These are phyloP conservation scores for Netelia fuscicornis DNA, from an alignment of 2,888 invertebrate species.

Conservation along the genomic window DNA sequence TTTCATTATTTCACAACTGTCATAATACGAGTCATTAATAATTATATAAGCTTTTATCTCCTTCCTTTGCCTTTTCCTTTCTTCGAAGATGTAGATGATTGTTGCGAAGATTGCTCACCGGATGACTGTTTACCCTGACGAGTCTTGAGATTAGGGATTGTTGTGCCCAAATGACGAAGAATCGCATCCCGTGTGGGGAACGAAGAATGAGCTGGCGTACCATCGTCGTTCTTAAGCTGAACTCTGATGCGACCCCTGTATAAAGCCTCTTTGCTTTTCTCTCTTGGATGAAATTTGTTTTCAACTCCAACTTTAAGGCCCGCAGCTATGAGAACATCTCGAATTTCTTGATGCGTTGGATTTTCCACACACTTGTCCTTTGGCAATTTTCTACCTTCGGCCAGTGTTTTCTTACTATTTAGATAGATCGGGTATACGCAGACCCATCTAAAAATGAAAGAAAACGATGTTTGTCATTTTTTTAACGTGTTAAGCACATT, in stretches of 20 bases:
- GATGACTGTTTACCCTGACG: constrained; percentile 87
- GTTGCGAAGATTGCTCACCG: constrained; percentile 81
- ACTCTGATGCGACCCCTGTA: constrained; percentile 96
- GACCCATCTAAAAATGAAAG: constrained; percentile 90
- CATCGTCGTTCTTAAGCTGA: constrained; percentile 96
- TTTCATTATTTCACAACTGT: constrained; percentile 4
- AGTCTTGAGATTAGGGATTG: constrained; percentile 96
- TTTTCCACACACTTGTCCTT: constrained; percentile 96
- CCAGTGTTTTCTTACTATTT: constrained; percentile 96
- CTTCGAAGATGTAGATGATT: constrained; percentile 78
- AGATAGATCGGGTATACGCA: constrained; percentile 99
- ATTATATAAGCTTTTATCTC: constrained; percentile 77
- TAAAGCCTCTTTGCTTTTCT: constrained; percentile 95
- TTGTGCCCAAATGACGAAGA: constrained; percentile 91
- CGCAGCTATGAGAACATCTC: constrained; percentile 94
- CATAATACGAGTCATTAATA: neutral
- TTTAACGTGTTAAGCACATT: neutral
- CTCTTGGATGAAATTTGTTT: constrained; percentile 96
- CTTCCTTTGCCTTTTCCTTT: constrained; percentile 85
- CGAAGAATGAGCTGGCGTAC: constrained; percentile 89
- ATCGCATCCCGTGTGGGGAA: constrained; percentile 92
- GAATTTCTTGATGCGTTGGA: constrained; percentile 97
- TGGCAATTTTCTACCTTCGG: constrained; percentile 94
- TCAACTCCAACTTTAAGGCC: constrained; percentile 95
- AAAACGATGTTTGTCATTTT: constrained; percentile 9